Evolutionary conservation across 2,113 vertebrate genomes (phyloP).

Genomic region (Platycercus adscitus): DNA sequence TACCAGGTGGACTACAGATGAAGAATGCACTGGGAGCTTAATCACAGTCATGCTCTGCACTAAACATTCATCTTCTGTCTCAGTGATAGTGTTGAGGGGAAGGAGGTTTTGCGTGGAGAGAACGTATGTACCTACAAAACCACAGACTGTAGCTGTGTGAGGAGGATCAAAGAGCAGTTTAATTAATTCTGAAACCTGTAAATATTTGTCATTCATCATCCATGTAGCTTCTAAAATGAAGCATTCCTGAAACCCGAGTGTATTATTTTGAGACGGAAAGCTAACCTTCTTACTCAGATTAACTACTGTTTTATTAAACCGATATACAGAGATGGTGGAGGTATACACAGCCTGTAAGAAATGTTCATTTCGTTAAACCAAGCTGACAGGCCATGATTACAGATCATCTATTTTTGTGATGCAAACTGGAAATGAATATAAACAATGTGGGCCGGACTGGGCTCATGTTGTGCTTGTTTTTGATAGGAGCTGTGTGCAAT

Average conservation of each 20-base stretch:
- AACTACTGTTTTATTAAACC: constrained; percentile 61
- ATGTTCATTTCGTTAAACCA: constrained; percentile 44
- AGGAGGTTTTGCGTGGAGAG: neutral
- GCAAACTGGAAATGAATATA: constrained; percentile 39
- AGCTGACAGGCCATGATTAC: constrained; percentile 19
- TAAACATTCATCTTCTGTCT: constrained; percentile 65
- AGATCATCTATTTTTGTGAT: constrained; percentile 33
- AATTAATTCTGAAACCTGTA: constrained; percentile 52
- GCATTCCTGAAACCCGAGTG: constrained; percentile 13
- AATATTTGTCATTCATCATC: constrained; percentile 61
- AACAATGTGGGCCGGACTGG: constrained; percentile 11
- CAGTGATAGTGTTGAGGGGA: constrained; percentile 56
- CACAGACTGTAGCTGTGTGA: neutral
- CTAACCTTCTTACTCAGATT: constrained; percentile 48
- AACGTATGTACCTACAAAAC: constrained; percentile 1
- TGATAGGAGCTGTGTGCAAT: constrained; percentile 6
- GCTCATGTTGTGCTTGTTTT: constrained; percentile 5
- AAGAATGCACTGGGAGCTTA: constrained; percentile 70
- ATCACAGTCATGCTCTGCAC: constrained; percentile 66
- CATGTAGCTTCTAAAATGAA: constrained; percentile 36
- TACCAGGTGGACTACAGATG: constrained; percentile 74
- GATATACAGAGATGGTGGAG: constrained; percentile 30
- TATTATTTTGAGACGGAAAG: constrained; percentile 46
- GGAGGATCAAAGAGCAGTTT: neutral
- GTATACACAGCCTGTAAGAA: constrained; percentile 48